Conservation (phyloP, 1,140 invertebrate genomes). For the Rhizoglyphus robini region DNA sequence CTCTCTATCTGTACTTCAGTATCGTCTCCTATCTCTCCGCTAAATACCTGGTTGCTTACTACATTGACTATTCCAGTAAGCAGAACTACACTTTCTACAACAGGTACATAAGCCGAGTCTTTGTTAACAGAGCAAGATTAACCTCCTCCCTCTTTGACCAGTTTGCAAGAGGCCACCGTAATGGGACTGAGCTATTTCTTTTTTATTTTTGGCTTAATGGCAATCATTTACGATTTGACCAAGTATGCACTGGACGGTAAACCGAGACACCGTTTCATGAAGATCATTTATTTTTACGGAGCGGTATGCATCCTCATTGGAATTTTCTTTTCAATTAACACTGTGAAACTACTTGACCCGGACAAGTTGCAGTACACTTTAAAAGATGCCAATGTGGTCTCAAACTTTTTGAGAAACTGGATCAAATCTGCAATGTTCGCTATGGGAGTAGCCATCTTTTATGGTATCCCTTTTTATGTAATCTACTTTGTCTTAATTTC, state of each 20-base stretch:
- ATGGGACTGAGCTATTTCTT: background rate
- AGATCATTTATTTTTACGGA: background rate
- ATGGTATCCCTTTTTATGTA: background rate
- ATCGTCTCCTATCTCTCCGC: background rate
- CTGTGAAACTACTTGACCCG: background rate
- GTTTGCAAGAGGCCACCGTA: background rate
- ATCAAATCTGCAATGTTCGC: background rate
- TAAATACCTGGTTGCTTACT: background rate
- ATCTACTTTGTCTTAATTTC: background rate
- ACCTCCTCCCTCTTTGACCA: background rate
- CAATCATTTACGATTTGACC: background rate
- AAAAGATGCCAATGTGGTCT: background rate
- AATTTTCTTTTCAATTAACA: background rate
- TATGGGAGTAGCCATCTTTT: background rate
- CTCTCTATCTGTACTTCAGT: background rate
- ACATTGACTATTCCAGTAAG: background rate
- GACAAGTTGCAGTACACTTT: background rate
- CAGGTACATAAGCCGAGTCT: background rate
- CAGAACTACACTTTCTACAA: background rate
- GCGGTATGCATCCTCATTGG: background rate
- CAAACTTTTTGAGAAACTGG: background rate
- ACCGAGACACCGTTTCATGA: background rate
- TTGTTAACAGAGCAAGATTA: background rate
- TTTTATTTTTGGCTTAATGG: background rate
- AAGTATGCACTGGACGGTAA: background rate